Base-by-base conservation (phyloP, 37 sponge, comb jelly and placozoan species). In the Beroe ovata region DNA sequence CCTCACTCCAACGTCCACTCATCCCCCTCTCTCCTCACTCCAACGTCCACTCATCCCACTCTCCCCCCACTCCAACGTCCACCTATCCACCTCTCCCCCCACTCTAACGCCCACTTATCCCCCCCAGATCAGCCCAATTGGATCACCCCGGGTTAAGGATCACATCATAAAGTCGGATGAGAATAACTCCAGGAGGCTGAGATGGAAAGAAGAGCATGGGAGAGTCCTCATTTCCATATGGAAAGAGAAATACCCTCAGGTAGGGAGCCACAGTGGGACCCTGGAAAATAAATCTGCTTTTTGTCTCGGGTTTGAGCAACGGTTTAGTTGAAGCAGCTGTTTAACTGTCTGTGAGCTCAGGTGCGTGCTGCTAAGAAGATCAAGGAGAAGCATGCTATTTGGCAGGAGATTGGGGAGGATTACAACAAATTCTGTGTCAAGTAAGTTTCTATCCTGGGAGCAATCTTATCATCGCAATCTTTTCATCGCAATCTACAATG, bases 181-280 rank as follows among this genome's bases (percentile, higher is more conserved):
- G 54, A 77, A 39, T 29, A 77, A 42, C 84, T 42, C 54, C 28
- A 1, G 84, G 47, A 77, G 84, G 21, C 33, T 77, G 47, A 38
- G 84, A 25, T 77, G 84, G 84, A 77, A 77, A 23, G 84, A 77
- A 25, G 84, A 77, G 25, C 84, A 77, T 29, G 84, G 84, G 2
- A 77, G 84, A 42, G 38, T 77, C 42, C 84, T 77, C 4, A 77
- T 77, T 1, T 39, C 84, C 41, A 77, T 77, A 1, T 77, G 84
- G 84, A 77, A 77, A 25, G 84, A 77, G 54, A 77, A 77, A 36
- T 77, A 77, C 54, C 84, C 84, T 14, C 84, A 77, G 84, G 84
- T 77, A 26, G 19, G 84, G 0, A 3, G 38, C 54, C 54, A 47
- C 6, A 47, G 54, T 47, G 11, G 54, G 11, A 47, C 6, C 6